Percentiles rank a stretch among this genome's conserved stretches.
Conservation (phyloP, 1,140 invertebrate genomes). For the Lucilia cuprina region DNA sequence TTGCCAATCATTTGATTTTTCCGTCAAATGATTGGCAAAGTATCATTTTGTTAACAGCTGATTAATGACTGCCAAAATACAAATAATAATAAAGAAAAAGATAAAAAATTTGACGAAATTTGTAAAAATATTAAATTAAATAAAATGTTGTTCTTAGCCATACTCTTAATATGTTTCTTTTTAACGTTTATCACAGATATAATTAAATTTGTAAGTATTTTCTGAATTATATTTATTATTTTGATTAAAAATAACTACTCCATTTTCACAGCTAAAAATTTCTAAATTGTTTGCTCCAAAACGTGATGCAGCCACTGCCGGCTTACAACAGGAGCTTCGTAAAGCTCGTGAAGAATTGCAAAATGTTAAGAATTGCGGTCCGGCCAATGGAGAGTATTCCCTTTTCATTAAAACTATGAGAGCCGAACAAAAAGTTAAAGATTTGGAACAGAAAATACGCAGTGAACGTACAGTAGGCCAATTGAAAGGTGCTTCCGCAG, state of each 20-base stretch:
- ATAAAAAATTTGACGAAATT: neutral
- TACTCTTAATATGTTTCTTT: conserved; percentile 51
- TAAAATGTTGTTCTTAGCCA: conserved; percentile 44
- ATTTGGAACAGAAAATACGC: conserved; percentile 44
- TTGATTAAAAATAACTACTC: neutral
- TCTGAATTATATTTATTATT: neutral
- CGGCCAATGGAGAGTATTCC: conserved; percentile 46
- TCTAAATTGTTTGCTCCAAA: conserved; percentile 23
- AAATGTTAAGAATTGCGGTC: conserved; percentile 41
- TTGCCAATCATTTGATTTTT: neutral
- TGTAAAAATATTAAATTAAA: neutral
- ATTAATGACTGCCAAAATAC: neutral
- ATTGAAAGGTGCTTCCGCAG: conserved; percentile 46
- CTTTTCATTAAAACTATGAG: conserved; percentile 53
- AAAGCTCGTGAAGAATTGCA: conserved; percentile 46
- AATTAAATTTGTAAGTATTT: conserved; percentile 50
- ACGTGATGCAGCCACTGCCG: neutral
- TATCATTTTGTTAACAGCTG: neutral
- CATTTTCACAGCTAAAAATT: conserved; percentile 12
- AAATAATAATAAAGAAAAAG: neutral
- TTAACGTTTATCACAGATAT: conserved; percentile 53
- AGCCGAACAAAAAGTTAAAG: conserved; percentile 50
- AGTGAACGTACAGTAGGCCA: conserved; percentile 39
- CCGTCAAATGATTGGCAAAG: too few species aligned
- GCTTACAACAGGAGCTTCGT: conserved; percentile 42